Conservation (phyloP, 2,113 vertebrate genomes). For the Lophotis ruficrista region DNA sequence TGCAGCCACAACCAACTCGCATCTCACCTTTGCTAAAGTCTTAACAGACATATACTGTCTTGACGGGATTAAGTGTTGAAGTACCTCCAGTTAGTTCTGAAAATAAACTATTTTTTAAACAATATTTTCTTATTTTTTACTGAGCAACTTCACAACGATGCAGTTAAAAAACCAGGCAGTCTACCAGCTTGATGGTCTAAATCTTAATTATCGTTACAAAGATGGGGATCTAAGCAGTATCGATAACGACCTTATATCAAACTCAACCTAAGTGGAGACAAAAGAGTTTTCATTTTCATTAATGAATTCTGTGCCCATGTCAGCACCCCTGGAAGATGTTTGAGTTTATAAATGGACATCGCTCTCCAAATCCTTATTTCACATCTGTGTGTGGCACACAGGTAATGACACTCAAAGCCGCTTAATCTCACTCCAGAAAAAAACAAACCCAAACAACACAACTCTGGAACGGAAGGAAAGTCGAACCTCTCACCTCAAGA, state of each 20-base stretch:
- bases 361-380: not conserved
- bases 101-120: not conserved
- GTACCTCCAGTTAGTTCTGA: not conserved
- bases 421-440: not conserved
- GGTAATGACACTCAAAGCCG: not conserved
- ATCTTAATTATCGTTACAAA: not conserved
- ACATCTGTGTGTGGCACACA: not conserved
- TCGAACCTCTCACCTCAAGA: constrained; percentile 83
- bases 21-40: not conserved
- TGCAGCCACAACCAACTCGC: not conserved
- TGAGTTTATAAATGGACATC: not conserved
- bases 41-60: not conserved
- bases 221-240: not conserved
- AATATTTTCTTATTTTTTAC: not conserved
- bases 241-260: not conserved
- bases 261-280: not conserved
- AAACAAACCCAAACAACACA: not conserved
- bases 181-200: not conserved
- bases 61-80: not conserved
- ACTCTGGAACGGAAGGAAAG: not conserved
- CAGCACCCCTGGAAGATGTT: not conserved
- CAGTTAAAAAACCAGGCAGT: not conserved
- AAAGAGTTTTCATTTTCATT: not conserved
- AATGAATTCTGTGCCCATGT: not conserved
- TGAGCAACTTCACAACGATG: not conserved